Evolutionary conservation across 1,140 invertebrate genomes (phyloP).

Genomic region (Zaprionus taronus): DNA sequence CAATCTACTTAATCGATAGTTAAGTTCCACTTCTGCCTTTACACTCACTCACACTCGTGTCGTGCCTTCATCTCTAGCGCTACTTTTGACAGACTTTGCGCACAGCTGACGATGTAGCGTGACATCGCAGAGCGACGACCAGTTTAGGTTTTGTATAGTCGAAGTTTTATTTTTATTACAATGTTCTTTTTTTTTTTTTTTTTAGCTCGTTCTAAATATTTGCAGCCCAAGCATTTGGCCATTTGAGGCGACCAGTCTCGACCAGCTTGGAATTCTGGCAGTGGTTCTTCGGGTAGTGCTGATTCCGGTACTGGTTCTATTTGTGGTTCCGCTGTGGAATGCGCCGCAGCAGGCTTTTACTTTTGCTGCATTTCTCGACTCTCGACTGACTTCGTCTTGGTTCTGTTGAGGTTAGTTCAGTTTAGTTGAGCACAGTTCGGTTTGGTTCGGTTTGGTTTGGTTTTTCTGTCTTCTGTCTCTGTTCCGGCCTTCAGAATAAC

Average conservation of each 20-base stretch:
- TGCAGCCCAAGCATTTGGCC: conserved; percentile 37
- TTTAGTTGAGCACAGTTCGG: not conserved
- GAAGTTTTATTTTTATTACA: not conserved
- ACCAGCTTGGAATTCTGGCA: not conserved
- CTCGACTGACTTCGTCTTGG: not conserved
- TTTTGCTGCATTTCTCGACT: conserved; percentile 33
- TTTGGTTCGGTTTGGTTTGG: not conserved
- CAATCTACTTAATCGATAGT: not conserved
- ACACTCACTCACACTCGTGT: not conserved
- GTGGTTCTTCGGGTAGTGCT: not conserved
- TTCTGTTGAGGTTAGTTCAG: not conserved
- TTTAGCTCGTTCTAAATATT: conserved; percentile 61
- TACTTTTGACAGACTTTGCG: conserved; percentile 30
- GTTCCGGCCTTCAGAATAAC: conserved; percentile 43
- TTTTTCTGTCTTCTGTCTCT: too few relatives aligned
- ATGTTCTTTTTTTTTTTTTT: conserved; percentile 29
- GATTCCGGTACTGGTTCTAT: conserved; percentile 12
- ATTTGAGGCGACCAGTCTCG: conserved; percentile 8
- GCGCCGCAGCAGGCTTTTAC: conserved; percentile 39
- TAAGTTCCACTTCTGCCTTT: not conserved
- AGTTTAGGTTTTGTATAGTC: conserved; percentile 12
- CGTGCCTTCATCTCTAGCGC: conserved; percentile 13
- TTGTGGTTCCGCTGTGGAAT: conserved; percentile 3
- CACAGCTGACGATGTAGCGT: conserved; percentile 24
- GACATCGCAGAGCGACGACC: conserved; percentile 30